Evolutionary conservation across 2,113 vertebrate species (phyloP).

Genomic region (Sinocyclocheilus maitianheensis): DNA sequence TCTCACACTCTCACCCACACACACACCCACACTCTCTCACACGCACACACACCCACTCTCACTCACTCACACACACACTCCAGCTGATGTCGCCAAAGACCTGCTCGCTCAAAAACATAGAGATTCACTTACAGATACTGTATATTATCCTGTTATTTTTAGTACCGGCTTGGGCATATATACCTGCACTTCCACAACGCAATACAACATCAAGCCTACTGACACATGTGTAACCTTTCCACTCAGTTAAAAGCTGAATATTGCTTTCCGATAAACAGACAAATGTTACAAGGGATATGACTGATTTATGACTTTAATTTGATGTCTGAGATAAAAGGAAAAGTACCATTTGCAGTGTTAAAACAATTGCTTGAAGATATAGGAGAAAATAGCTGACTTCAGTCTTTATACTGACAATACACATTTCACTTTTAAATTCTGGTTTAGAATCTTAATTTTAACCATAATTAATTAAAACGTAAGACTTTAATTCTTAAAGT

Average conservation of each 20-base stretch:
- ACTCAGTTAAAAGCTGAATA: background rate
- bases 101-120: background rate
- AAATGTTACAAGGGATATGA: background rate
- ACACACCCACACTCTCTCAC: slow-evolving; percentile 4
- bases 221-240: background rate
- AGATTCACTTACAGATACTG: slow-evolving; percentile 8
- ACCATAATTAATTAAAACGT: no score
- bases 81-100: slow-evolving; percentile 31
- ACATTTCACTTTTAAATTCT: no score
- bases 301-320: background rate
- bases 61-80: slow-evolving; percentile 28
- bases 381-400: background rate
- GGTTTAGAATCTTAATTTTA: no score
- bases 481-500: no score
- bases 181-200: background rate
- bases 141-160: slow-evolving; percentile 26
- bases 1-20: slow-evolving; percentile 33
- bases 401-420: background rate
- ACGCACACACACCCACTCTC: slow-evolving; percentile 15
- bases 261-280: background rate
- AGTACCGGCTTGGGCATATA: background rate
- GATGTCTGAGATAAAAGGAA: background rate
- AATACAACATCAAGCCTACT: slow-evolving; percentile 2
- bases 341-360: background rate
- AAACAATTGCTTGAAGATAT: background rate